phyloP scores from a whole-genome alignment of 1,140 invertebrate genomes.

The Drosophila trapezifrons region DNA sequence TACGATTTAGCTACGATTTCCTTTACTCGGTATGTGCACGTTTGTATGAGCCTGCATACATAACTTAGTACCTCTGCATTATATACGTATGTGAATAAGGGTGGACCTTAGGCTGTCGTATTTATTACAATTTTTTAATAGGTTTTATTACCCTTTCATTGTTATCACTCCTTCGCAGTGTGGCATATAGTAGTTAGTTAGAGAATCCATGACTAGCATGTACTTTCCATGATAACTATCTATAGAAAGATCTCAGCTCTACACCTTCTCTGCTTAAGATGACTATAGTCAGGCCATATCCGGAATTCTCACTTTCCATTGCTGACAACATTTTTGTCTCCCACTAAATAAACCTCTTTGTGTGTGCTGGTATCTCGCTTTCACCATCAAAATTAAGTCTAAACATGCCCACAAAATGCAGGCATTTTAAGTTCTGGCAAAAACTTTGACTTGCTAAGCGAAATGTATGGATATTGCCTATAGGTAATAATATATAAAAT shows the following conservation, averaged over 20 bases:
- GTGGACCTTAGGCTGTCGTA: neutral
- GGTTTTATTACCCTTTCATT: neutral
- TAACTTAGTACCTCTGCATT: slow-evolving; percentile 19
- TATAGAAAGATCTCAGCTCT: neutral
- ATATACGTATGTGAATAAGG: slow-evolving; percentile 10
- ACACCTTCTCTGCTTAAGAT: neutral
- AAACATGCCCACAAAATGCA: neutral
- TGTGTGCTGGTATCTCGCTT: slow-evolving; percentile 5
- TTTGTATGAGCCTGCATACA: slow-evolving; percentile 18
- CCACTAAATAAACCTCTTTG: neutral
- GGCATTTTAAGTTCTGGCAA: neutral
- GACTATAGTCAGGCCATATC: neutral
- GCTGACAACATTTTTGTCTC: neutral
- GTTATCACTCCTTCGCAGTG: slow-evolving; percentile 16
- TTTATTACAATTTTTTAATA: too few relatives aligned
- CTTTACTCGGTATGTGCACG: slow-evolving; percentile 5
- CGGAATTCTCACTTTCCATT: slow-evolving; percentile 1
- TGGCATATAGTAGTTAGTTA: neutral
- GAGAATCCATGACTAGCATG: neutral
- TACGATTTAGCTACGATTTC: slow-evolving; percentile 12
- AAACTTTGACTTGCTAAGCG: neutral
- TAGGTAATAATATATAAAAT: neutral
- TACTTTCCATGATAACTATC: neutral
- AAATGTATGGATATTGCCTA: neutral
- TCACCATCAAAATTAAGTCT: slow-evolving; percentile 9